Evolutionary conservation across 1,140 invertebrate species (phyloP).

Genomic region (Aphaenogaster floridana): DNA sequence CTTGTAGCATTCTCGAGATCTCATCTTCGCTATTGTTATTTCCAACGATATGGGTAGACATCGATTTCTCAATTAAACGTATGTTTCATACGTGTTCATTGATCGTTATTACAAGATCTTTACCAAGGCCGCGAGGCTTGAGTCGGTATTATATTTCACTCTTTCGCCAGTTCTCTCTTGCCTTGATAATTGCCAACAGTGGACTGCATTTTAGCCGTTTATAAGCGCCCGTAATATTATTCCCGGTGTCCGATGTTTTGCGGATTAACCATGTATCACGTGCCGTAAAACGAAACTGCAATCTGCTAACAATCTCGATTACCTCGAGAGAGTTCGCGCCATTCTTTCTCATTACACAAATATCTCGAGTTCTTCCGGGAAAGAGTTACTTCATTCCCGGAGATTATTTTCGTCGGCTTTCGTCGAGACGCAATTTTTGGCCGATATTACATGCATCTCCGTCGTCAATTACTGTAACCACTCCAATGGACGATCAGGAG

Average conservation of each 20-base stretch:
- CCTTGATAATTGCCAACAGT: slow-evolving; percentile 58
- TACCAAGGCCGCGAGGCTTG: slow-evolving; percentile 67
- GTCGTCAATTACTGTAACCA: slow-evolving; percentile 23
- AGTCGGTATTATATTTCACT: slow-evolving; percentile 73
- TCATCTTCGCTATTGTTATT: slow-evolving; percentile 11
- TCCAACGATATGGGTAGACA: background rate
- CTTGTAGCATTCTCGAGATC: background rate
- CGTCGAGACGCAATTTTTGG: slow-evolving; percentile 48
- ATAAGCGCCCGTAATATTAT: slow-evolving; percentile 58
- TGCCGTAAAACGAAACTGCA: slow-evolving; percentile 68
- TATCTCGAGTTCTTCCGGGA: slow-evolving; percentile 61
- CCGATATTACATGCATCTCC: slow-evolving; percentile 37
- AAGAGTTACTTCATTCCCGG: slow-evolving; percentile 55
- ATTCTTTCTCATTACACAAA: slow-evolving; percentile 69
- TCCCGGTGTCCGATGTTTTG: slow-evolving; percentile 66
- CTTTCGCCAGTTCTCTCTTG: slow-evolving; percentile 59
- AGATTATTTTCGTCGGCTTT: slow-evolving; percentile 49
- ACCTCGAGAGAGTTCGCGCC: slow-evolving; percentile 39
- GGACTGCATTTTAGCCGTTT: slow-evolving; percentile 63
- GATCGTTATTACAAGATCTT: slow-evolving; percentile 70
- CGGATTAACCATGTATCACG: slow-evolving; percentile 68
- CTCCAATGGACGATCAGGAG: background rate
- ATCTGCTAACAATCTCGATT: slow-evolving; percentile 66
- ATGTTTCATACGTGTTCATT: slow-evolving; percentile 66
- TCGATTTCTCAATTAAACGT: slow-evolving; percentile 60